Evolutionary conservation across 2,888 invertebrate species (phyloP).

Genomic region (Campoplex nolae): DNA sequence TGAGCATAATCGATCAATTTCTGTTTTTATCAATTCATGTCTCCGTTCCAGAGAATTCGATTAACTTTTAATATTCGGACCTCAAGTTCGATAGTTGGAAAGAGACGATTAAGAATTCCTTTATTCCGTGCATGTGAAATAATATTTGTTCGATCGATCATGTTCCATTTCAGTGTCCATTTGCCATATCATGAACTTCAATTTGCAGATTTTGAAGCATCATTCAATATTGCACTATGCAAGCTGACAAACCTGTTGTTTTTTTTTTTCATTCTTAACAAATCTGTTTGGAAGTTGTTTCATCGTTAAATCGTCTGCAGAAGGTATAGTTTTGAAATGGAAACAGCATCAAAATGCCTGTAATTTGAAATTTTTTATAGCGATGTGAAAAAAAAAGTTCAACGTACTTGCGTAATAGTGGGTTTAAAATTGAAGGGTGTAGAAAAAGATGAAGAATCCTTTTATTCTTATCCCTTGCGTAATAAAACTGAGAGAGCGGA

Average conservation of each 20-base stretch:
- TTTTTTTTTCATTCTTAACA: neutral
- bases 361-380: constrained; percentile 7
- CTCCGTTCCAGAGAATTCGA: too few relatives aligned
- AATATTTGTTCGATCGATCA: neutral
- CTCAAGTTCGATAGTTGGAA: too few relatives aligned
- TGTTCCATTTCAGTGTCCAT: neutral
- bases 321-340: neutral
- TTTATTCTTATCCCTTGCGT: constrained; percentile 50
- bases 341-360: constrained; percentile 20
- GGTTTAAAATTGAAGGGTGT: neutral
- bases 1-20: too few relatives aligned
- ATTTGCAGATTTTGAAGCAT: neutral
- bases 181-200: neutral
- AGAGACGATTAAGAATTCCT: too few relatives aligned
- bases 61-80: too few relatives aligned
- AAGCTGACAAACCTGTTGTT: neutral
- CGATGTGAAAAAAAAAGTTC: constrained; percentile 20
- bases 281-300: neutral
- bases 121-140: neutral
- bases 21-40: too few relatives aligned
- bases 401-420: constrained; percentile 56
- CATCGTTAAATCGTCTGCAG: neutral
- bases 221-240: neutral
- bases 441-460: constrained; percentile 50
- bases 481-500: constrained; percentile 55